Evolutionary conservation across 1,140 invertebrate genomes (phyloP).

Genomic region (Brachionus paranguensis): DNA sequence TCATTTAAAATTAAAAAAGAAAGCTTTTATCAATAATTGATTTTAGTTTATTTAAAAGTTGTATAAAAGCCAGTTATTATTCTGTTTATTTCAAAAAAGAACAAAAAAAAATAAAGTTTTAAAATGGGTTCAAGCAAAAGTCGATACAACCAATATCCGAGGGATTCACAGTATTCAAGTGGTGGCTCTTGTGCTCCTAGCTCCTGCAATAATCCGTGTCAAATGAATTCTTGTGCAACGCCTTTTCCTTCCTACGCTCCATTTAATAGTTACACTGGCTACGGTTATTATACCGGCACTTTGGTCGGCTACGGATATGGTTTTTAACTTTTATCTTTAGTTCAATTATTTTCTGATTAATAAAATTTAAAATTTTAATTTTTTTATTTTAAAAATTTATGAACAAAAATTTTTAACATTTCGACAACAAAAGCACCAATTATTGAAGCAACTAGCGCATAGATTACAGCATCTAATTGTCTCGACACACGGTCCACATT

Average conservation of each 20-base stretch:
- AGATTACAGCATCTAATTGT: not conserved
- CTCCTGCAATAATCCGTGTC: not conserved
- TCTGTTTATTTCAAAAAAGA: not conserved
- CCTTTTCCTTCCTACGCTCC: not conserved
- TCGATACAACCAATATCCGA: not conserved
- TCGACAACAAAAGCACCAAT: constrained; percentile 4
- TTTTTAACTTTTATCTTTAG: not conserved
- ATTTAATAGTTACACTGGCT: not conserved
- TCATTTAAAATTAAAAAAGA: not conserved
- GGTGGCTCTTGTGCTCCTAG: not conserved
- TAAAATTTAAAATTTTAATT: not conserved
- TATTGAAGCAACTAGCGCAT: constrained; percentile 11
- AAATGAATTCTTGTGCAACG: not conserved
- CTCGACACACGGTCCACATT: not conserved
- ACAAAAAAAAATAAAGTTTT: not conserved
- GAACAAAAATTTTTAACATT: not conserved
- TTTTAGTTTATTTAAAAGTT: not conserved
- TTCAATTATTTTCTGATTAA: not conserved
- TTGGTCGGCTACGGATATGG: not conserved
- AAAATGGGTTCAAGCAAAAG: constrained; percentile 9
- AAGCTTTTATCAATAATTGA: not conserved
- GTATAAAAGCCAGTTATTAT: not conserved
- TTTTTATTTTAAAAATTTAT: not conserved
- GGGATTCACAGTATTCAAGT: not conserved
- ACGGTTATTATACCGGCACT: not conserved